These are phyloP conservation scores for Argyrosomus japonicus DNA, from an alignment of 2,113 vertebrate species.

Conservation along the genomic window DNA sequence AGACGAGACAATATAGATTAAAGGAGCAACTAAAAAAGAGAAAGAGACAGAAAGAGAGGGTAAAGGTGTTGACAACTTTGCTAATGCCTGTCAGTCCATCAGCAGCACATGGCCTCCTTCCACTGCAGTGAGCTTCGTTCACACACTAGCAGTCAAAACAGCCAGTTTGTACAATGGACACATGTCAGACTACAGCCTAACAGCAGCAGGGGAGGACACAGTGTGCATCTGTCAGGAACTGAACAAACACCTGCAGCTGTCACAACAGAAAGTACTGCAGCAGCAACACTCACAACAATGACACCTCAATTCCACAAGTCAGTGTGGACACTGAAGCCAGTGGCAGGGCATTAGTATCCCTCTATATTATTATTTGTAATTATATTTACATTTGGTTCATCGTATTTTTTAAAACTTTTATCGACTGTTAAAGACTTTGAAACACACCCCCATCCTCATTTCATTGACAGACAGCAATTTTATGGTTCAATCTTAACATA, in stretches of 20 bases:
- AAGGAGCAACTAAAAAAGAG: conserved; percentile 6
- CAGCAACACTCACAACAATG: conserved; percentile 18
- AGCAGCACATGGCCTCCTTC: conserved; percentile 42
- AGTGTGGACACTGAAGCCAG: not conserved
- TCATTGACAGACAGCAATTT: not conserved
- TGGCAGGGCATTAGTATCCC: not conserved
- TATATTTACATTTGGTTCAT: too few species aligned
- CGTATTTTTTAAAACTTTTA: too few species aligned
- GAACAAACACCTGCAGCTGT: conserved; percentile 64
- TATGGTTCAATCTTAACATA: not conserved
- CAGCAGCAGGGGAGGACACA: conserved; percentile 53
- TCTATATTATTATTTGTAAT: not conserved
- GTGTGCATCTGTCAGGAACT: conserved; percentile 59
- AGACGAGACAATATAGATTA: not conserved
- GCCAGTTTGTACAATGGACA: conserved; percentile 59
- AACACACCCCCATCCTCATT: not conserved
- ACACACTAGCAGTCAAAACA: conserved; percentile 65
- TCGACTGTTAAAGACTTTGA: too few species aligned
- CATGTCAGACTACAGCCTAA: conserved; percentile 68
- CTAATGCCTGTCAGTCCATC: conserved; percentile 54
- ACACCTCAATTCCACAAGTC: conserved; percentile 41
- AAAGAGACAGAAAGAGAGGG: not conserved
- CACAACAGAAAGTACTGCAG: conserved; percentile 25
- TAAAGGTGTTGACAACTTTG: conserved; percentile 50
- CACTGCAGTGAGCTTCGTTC: conserved; percentile 43